Base-by-base conservation (phyloP, 2,888 invertebrate species). In the Leptinotarsa peninsularis region DNA sequence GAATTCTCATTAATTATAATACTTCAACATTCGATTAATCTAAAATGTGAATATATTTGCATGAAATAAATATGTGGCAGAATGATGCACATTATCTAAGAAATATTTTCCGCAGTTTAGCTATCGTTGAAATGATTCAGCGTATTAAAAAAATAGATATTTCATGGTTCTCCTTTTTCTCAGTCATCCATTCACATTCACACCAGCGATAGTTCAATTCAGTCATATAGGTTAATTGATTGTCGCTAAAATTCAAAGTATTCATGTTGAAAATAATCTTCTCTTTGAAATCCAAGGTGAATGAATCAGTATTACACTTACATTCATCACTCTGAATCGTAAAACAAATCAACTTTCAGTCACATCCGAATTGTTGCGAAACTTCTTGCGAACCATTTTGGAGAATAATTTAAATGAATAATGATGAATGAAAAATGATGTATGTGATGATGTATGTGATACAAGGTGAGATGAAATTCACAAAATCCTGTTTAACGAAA, bases 261-360 rank as follows among this genome's bases (percentile, higher is more conserved):
- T 54, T 54, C 54, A 7, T 13, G 54, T 54, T 54, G 54, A 18
- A 54, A 54, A 54, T 54, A 18, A 18, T 54, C 54, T 54, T 18
- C 18, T n/a, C 18, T 43, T 43, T 3, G 10, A 18, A 54, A 54
- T 18, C 54, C 54, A 54, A 54, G 54, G 54, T 54, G 54, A 54
- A 18, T 54, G 54, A 54, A 54, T 18, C n/a, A 7, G n/a, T 54
- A 54, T 13, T 18, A 54, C 43, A 43, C 10, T 43, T 43, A 43
- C 3, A 43, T 43, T 43, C 10, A 43, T 43, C 43, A 43, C 43
- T 43, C 18, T 54, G 54, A 54, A 10, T 18, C 54, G 54, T 54
- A 10, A 18, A 13, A 54, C 18, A 54, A 54, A 54, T 54, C 54
- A 54, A 54, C 54, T 54, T 54, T 54, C 54, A 54, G 54, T 54